Percentiles rank a stretch among this genome's conserved stretches.
Conservation (phyloP, 2,888 invertebrate species). For the Pocota personata region DNA sequence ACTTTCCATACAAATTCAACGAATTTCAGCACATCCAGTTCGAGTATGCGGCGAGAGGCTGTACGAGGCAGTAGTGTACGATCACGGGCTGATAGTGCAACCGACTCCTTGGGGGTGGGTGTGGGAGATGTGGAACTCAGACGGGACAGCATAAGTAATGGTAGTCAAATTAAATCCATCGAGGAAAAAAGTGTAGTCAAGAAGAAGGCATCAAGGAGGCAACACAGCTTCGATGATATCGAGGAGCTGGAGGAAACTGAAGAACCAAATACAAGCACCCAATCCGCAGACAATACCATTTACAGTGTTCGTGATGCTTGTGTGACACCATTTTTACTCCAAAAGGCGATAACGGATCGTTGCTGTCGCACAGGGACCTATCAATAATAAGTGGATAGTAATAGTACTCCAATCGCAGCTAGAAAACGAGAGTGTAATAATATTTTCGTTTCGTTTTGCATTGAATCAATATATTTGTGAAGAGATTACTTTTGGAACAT, state of each 20-base stretch:
- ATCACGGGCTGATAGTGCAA: slow-evolving; percentile 46
- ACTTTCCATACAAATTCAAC: slow-evolving; percentile 78
- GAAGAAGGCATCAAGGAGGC: slow-evolving; percentile 46
- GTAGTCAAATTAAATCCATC: slow-evolving; percentile 42
- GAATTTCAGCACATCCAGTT: slow-evolving; percentile 75
- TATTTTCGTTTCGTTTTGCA: slow-evolving; percentile 35
- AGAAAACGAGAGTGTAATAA: slow-evolving; percentile 2
- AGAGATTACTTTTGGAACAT: slow-evolving; percentile 18
- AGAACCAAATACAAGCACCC: slow-evolving; percentile 36
- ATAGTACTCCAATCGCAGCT: slow-evolving; percentile 22
- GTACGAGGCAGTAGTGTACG: slow-evolving; percentile 56
- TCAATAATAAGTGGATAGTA: slow-evolving; percentile 33
- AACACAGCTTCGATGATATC: slow-evolving; percentile 65
- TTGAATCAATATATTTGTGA: slow-evolving; percentile 33
- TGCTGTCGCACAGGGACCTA: slow-evolving; percentile 21
- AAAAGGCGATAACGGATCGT: slow-evolving; percentile 33
- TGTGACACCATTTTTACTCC: slow-evolving; percentile 34
- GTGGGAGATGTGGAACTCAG: slow-evolving; percentile 23
- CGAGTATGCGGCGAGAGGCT: slow-evolving; percentile 70
- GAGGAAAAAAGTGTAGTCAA: slow-evolving; percentile 28
- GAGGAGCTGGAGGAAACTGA: slow-evolving; percentile 64
- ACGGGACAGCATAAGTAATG: slow-evolving; percentile 39
- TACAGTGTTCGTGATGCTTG: slow-evolving; percentile 31
- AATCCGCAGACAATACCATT: slow-evolving; percentile 50
- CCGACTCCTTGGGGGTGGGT: slow-evolving; percentile 11